These are phyloP conservation scores for Drosophila stalkeri DNA, from an alignment of 2,888 invertebrate genomes.

Conservation along the genomic window DNA sequence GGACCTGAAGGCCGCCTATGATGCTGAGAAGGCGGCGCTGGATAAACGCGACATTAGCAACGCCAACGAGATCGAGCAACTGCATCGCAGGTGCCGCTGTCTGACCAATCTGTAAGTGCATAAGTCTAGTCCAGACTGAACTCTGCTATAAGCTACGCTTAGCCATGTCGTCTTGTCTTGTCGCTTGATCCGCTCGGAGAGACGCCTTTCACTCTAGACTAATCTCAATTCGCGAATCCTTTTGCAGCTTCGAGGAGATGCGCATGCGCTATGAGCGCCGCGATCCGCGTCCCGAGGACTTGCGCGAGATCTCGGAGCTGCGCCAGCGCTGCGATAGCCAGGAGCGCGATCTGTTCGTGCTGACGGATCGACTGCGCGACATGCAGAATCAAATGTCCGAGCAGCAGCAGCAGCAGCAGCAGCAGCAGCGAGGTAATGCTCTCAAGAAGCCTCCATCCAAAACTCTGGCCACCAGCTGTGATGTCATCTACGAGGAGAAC, in stretches of 20 bases:
- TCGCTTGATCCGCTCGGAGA: background rate
- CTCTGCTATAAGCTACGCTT: slow-evolving; percentile 44
- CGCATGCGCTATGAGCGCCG: slow-evolving; percentile 87
- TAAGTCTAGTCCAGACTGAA: background rate
- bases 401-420: slow-evolving; percentile 64
- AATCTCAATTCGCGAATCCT: background rate
- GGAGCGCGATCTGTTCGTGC: slow-evolving; percentile 86
- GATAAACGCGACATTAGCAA: slow-evolving; percentile 86
- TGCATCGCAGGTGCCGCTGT: slow-evolving; percentile 87
- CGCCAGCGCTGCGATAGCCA: slow-evolving; percentile 87
- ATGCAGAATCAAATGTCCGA: slow-evolving; percentile 86
- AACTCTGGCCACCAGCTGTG: slow-evolving; percentile 84
- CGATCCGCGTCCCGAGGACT: slow-evolving; percentile 87
- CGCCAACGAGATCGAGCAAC: slow-evolving; percentile 86
- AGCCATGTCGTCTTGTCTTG: slow-evolving; percentile 60
- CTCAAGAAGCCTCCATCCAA: slow-evolving; percentile 84
- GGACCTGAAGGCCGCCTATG: slow-evolving; percentile 84
- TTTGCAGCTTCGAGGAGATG: slow-evolving; percentile 87
- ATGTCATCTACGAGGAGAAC: slow-evolving; percentile 85
- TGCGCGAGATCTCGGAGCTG: slow-evolving; percentile 86
- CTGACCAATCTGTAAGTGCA: slow-evolving; percentile 87
- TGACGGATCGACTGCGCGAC: slow-evolving; percentile 87
- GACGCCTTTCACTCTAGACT: background rate
- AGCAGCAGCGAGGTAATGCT: slow-evolving; percentile 56
- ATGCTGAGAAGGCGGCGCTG: slow-evolving; percentile 83